Evolutionary conservation across 1,140 invertebrate genomes (phyloP).

Genomic region (Euura saliciscinereae): DNA sequence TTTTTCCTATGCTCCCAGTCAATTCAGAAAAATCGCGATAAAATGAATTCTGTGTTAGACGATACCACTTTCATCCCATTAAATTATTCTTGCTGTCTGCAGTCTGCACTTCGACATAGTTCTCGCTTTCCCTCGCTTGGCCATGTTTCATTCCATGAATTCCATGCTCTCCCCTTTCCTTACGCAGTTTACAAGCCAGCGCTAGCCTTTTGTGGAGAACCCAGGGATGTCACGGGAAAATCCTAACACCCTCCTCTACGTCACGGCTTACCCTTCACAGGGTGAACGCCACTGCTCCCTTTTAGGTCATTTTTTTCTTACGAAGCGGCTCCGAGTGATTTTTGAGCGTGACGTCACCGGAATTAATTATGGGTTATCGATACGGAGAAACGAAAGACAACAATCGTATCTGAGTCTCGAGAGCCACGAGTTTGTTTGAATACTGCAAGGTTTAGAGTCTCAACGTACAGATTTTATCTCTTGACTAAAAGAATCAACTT

Average conservation of each 20-base stretch:
- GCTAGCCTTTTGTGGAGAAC: not conserved
- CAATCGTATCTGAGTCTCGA: too few relatives aligned
- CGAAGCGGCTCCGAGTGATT: too few relatives aligned
- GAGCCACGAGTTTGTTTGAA: too few relatives aligned
- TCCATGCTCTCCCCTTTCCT: not conserved
- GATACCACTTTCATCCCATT: not conserved
- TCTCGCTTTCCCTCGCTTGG: not conserved
- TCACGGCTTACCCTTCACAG: not conserved
- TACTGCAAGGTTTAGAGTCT: not conserved
- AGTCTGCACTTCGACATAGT: not conserved
- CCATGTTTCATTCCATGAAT: not conserved
- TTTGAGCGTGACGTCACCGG: too few relatives aligned
- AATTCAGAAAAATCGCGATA: not conserved
- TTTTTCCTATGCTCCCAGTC: not conserved
- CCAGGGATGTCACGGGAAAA: not conserved
- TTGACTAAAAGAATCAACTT: slow-evolving; percentile 3
- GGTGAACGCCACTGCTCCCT: too few relatives aligned
- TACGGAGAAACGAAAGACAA: too few relatives aligned
- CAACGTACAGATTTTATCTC: not conserved
- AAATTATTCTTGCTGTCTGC: not conserved
- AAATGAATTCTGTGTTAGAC: not conserved
- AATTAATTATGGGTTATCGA: too few relatives aligned
- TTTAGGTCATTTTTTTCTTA: too few relatives aligned
- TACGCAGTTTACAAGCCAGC: not conserved
- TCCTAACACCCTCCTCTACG: not conserved